Evolutionary conservation across 1,140 invertebrate genomes (phyloP).

Genomic region (Cotesia typhae): DNA sequence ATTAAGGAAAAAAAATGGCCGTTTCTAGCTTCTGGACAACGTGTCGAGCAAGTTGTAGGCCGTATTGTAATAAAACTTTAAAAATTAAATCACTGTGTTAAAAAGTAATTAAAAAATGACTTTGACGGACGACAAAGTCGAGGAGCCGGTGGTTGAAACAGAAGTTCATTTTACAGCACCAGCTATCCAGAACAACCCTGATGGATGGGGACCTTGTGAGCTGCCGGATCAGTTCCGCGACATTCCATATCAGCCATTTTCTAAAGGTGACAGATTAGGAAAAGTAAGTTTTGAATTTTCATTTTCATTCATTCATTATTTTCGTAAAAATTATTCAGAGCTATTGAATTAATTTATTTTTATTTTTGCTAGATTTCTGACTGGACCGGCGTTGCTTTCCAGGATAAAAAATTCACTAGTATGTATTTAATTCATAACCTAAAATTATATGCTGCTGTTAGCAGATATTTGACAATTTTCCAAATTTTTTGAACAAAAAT

Average conservation of each 20-base stretch:
- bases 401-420: conserved; percentile 96
- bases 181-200: conserved; percentile 86
- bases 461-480: no score
- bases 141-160: conserved; percentile 39
- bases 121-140: conserved; percentile 3
- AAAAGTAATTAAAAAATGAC: neutral
- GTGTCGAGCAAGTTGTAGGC: no score
- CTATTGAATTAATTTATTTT: neutral
- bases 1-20: no score
- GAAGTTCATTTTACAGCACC: conserved; percentile 72
- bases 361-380: conserved; percentile 82
- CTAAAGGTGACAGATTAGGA: conserved; percentile 94
- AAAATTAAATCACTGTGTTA: no score
- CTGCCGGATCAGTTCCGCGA: conserved; percentile 95
- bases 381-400: conserved; percentile 94
- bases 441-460: neutral
- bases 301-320: no score
- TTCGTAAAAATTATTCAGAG: no score
- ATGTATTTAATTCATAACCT: conserved; percentile 57
- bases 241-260: conserved; percentile 98
- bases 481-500: neutral
- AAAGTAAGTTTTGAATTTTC: conserved; percentile 70
- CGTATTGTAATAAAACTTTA: no score
- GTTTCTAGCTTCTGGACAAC: no score
- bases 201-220: conserved; percentile 95